A percentile compares a stretch with the other conserved stretches of the same genome.
These are phyloP conservation scores for Wasmannia auropunctata DNA, from an alignment of 1,140 invertebrate genomes.

Conservation along the genomic window DNA sequence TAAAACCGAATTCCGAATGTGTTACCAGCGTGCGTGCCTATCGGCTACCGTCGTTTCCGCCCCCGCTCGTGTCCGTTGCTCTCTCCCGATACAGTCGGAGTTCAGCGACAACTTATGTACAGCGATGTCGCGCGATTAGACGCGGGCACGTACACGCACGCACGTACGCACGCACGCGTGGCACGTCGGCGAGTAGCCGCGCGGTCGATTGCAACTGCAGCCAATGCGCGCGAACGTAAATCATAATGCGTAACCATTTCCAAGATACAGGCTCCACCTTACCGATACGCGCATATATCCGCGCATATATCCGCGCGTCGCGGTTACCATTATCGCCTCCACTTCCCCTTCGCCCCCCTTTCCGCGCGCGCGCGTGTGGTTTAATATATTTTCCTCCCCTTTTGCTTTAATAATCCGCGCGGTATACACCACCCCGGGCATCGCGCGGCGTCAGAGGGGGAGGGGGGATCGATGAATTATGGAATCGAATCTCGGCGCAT, in stretches of 20 bases:
- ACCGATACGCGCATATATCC: not conserved
- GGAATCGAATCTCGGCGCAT: conserved; percentile 11
- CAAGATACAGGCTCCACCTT: conserved; percentile 73
- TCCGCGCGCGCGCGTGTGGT: not conserved
- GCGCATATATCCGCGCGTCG: no score
- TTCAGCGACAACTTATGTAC: not conserved
- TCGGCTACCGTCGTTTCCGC: not conserved
- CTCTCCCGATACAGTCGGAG: not conserved
- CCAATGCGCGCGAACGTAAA: conserved; percentile 74
- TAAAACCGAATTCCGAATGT: not conserved
- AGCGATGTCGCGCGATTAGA: conserved; percentile 3
- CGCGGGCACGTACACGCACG: conserved; percentile 13
- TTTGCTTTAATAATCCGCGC: conserved; percentile 47
- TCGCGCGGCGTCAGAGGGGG: conserved; percentile 14
- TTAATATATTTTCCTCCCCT: conserved; percentile 36
- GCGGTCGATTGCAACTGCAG: conserved; percentile 28
- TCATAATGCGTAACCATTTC: conserved; percentile 78
- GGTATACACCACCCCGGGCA: conserved; percentile 20
- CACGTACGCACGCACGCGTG: conserved; percentile 42
- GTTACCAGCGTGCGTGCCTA: not conserved
- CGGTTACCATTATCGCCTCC: conserved; percentile 48
- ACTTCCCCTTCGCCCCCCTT: not conserved
- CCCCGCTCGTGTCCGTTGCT: not conserved
- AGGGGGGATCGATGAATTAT: conserved; percentile 61
- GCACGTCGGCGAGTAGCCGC: conserved; percentile 33